phyloP scores from a whole-genome alignment of 2,797 vertebrate species.

The Takifugu ocellatus region DNA sequence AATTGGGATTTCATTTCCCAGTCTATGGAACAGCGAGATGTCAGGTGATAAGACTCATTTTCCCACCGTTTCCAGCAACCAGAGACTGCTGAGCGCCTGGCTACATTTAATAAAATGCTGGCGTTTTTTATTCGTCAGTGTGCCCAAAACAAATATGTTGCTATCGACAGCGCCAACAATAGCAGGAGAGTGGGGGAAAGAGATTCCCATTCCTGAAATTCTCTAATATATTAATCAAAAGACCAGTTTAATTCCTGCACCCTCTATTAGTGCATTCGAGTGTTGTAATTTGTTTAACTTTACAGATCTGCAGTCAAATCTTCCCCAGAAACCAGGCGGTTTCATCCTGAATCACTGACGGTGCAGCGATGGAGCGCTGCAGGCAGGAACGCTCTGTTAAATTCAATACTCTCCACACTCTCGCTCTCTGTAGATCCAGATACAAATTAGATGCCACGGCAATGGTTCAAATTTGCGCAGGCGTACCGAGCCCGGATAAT shows the following conservation, averaged over 20 bases:
- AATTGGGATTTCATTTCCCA: too few relatives aligned
- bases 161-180: too few relatives aligned
- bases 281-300: conserved; percentile 52
- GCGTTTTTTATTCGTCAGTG: too few relatives aligned
- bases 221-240: neutral
- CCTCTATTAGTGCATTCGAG: conserved; percentile 5
- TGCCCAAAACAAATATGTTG: too few relatives aligned
- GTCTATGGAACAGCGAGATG: too few relatives aligned
- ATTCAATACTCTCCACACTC: conserved; percentile 20
- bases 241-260: neutral
- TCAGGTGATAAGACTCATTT: too few relatives aligned
- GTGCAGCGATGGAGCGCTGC: conserved; percentile 22
- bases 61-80: too few relatives aligned
- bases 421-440: conserved; percentile 22
- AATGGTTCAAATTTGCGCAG: conserved; percentile 17
- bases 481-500: conserved; percentile 5
- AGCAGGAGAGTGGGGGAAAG: too few relatives aligned
- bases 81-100: too few relatives aligned
- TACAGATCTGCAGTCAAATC: conserved; percentile 50
- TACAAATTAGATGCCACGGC: conserved; percentile 21
- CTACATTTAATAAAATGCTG: too few relatives aligned
- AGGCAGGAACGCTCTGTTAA: conserved; percentile 29
- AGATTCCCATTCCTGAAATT: neutral
- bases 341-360: conserved; percentile 19
- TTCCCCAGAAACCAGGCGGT: conserved; percentile 26